Conservation (phyloP, 2,888 invertebrate genomes). For the Lasioglossum vierecki region DNA sequence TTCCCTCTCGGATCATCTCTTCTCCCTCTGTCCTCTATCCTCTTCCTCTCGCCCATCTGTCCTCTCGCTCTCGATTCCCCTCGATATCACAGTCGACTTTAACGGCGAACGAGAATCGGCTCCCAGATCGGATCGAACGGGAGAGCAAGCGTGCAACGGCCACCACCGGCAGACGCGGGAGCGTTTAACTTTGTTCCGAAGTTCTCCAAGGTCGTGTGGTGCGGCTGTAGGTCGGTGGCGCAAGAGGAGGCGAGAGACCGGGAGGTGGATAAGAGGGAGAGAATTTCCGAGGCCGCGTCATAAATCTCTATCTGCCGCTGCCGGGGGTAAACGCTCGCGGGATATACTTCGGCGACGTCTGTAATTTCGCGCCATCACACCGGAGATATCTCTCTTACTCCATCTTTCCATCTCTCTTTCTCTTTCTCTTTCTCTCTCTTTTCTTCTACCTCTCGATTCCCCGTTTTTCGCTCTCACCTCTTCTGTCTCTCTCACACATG, state of each 20-base stretch:
- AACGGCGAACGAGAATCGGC: slow-evolving; percentile 40
- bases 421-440: not conserved
- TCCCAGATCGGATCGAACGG: slow-evolving; percentile 16
- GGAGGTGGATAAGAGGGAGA: slow-evolving; percentile 56
- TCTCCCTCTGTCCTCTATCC: not conserved
- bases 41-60: not conserved
- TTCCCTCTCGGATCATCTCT: slow-evolving; percentile 8
- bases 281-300: slow-evolving; percentile 70
- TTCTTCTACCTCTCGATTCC: not conserved
- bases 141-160: slow-evolving; percentile 41
- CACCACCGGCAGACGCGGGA: slow-evolving; percentile 63
- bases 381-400: slow-evolving; percentile 4
- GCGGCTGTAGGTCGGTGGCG: slow-evolving; percentile 77
- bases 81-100: slow-evolving; percentile 34
- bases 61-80: not conserved
- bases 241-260: slow-evolving; percentile 55
- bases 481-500: no score
- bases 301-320: slow-evolving; percentile 72
- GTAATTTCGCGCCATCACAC: slow-evolving; percentile 68
- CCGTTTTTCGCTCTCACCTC: not conserved
- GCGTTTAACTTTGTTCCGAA: slow-evolving; percentile 83
- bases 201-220: slow-evolving; percentile 79
- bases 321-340: slow-evolving; percentile 67
- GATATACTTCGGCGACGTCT: slow-evolving; percentile 70
- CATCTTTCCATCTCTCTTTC: not conserved